These are phyloP conservation scores for Amphiduros pacificus DNA, from an alignment of 2,888 invertebrate genomes.

Conservation along the genomic window DNA sequence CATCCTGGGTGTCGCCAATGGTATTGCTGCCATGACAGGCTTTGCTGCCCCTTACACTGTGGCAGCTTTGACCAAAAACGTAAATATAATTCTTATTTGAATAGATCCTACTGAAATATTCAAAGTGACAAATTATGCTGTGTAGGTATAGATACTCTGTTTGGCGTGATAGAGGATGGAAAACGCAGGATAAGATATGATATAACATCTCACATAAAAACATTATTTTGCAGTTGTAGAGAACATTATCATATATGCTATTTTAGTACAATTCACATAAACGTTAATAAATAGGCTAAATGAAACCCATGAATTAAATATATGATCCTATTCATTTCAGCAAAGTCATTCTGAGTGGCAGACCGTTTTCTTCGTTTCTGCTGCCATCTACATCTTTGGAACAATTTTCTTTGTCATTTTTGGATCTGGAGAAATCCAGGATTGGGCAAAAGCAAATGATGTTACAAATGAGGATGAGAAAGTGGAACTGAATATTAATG, in stretches of 20 bases:
- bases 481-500: too few species aligned
- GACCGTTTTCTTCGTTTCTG: conserved; percentile 30
- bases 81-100: conserved; percentile 10
- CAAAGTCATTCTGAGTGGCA: conserved; percentile 36
- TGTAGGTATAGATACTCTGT: too few species aligned
- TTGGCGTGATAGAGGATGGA: too few species aligned
- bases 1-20: conserved; percentile 57
- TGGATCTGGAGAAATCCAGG: conserved; percentile 21
- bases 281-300: too few species aligned
- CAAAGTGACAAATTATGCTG: too few species aligned
- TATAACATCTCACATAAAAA: not conserved
- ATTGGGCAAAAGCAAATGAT: conserved; percentile 53
- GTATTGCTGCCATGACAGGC: conserved; percentile 55
- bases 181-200: not conserved
- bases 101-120: too few species aligned
- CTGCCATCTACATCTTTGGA: conserved; percentile 25
- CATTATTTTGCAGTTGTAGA: not conserved
- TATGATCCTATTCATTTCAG: conserved; percentile 1
- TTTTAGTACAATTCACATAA: too few species aligned
- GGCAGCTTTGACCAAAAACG: conserved; percentile 45
- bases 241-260: not conserved
- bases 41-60: conserved; percentile 55
- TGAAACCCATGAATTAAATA: too few species aligned
- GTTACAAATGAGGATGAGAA: too few species aligned
- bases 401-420: conserved; percentile 26